phyloP scores from a whole-genome alignment of 2,113 vertebrate species.

The Nettapus auritus region DNA sequence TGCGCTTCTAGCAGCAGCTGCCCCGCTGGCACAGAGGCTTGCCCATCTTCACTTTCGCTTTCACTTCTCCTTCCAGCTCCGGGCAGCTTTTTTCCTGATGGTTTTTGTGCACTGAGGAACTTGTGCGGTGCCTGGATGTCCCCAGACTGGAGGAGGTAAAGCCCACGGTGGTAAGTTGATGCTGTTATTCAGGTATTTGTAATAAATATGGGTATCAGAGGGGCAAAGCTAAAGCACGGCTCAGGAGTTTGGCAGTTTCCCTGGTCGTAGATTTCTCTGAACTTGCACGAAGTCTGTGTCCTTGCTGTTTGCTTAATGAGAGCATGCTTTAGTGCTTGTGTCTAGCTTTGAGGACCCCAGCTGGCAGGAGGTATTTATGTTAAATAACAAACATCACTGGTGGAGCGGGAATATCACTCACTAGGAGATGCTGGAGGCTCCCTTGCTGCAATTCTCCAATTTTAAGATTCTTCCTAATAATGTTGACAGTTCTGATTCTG shows the following conservation, averaged over 20 bases:
- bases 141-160: not conserved
- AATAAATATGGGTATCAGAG: not conserved
- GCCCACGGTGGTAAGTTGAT: not conserved
- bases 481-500: not conserved
- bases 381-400: not conserved
- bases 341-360: not conserved
- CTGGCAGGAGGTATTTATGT: not conserved
- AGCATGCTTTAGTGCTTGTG: not conserved
- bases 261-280: not conserved
- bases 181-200: not conserved
- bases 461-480: not conserved
- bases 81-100: rapidly evolving
- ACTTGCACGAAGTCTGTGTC: not conserved
- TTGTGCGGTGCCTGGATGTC: not conserved
- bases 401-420: not conserved
- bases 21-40: too few species aligned
- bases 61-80: not conserved
- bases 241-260: not conserved
- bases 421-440: not conserved
- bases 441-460: not conserved
- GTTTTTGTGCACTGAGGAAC: rapidly evolving
- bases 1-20: not conserved
- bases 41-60: not conserved
- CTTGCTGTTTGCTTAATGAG: not conserved
- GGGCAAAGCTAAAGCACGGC: not conserved